Evolutionary conservation across 2,113 vertebrate genomes (phyloP).

Genomic region (Chaetura pelagica): DNA sequence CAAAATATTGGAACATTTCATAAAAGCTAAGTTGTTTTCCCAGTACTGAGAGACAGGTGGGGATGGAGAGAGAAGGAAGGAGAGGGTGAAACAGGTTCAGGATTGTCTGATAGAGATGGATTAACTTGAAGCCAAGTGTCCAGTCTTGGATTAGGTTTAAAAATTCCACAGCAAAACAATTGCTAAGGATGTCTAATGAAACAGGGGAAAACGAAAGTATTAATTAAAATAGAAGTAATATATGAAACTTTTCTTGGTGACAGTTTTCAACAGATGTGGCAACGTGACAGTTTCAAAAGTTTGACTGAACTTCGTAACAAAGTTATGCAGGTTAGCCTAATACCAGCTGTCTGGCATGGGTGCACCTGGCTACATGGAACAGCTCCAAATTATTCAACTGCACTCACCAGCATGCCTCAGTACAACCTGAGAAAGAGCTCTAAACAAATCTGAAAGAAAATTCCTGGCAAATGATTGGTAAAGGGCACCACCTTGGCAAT

Average conservation of each 20-base stretch:
- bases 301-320: background rate
- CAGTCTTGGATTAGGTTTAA: background rate
- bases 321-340: background rate
- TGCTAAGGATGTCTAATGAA: background rate
- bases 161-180: background rate
- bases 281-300: background rate
- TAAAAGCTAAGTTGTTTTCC: background rate
- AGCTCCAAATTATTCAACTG: background rate
- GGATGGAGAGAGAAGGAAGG: fast-evolving
- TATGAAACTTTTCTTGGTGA: background rate
- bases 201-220: background rate
- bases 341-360: fast-evolving
- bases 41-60: background rate
- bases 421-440: background rate
- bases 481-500: background rate
- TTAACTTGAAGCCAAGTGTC: background rate
- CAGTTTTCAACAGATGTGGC: background rate
- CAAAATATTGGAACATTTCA: background rate
- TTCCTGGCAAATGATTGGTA: background rate
- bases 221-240: background rate
- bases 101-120: background rate
- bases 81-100: background rate
- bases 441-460: background rate
- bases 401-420: background rate
- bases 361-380: background rate